Evolutionary conservation across 2,888 invertebrate genomes (phyloP), one percentile per base, ranked within the genome.

Genomic region (Pollenia labialis): DNA sequence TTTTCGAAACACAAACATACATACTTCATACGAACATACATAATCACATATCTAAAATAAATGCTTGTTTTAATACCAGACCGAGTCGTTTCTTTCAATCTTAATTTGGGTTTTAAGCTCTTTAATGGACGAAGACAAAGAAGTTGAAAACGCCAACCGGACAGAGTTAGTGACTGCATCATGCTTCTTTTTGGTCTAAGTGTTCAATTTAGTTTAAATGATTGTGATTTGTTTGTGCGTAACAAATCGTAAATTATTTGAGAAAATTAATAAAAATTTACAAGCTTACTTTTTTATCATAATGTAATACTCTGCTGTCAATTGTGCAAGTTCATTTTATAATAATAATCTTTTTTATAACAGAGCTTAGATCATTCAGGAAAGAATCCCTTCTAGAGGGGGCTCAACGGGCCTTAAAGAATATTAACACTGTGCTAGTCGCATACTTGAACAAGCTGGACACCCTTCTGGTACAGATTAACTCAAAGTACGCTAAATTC

Each of bases 201-300:
- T 48, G 32, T 69, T 46, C 44, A 69, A 42, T 48, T 69, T 58
- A 66, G 56, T 71, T 52, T 68, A 69, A 62, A 52, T 60, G 69
- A 76, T 62, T 60, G 23, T 82, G 62, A 69, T 82, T 82, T 69
- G 62, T 64, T 32, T 56, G 62, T 50, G 82, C 75, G 82, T 82
- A 71, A 64, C 68, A 62, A 76, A 82, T 82, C 71, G 46, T 76
- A 82, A 82, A 76, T 76, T 62, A 82, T 71, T 69, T 82, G 46
- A n/a, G 62, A 69, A 76, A 82, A 32, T 82, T 69, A 82, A 82
- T 76, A 76, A 82, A 76, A 76, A 40, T 32, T 32, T 32, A 32
- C 32, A 32, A 32, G 32, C 6, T 32, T 32, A 32, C 32, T 32
- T 32, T 32, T 32, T 32, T 32, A 32, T 32, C 6, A 32, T 32